Conservation (phyloP, 2,113 vertebrate genomes). For the Tupaia tana region DNA sequence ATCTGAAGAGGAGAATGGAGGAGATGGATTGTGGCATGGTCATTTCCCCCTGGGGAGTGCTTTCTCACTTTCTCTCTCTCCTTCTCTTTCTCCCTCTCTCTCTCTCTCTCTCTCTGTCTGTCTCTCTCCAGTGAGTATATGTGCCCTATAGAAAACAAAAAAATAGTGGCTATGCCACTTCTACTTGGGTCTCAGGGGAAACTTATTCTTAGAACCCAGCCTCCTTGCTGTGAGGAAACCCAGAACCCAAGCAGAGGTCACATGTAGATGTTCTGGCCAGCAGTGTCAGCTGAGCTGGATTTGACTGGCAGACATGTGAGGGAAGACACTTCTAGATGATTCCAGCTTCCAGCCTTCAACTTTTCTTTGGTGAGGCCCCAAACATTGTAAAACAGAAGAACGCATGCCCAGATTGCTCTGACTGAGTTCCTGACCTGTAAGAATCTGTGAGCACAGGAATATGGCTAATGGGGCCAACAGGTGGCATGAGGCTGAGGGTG, state of each 20-base stretch:
- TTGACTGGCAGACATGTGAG: neutral
- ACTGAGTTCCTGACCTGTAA: neutral
- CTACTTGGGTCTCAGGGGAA: neutral
- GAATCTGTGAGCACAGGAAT: neutral
- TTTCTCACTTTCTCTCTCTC: too few species aligned
- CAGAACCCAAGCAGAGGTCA: neutral
- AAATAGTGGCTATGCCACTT: neutral
- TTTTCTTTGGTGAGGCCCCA: neutral
- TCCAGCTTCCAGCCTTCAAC: neutral
- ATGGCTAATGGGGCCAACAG: neutral
- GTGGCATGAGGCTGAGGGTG: neutral
- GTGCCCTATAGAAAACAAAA: too few species aligned
- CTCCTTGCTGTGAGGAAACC: neutral
- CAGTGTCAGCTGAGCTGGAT: neutral
- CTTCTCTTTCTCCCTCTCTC: too few species aligned
- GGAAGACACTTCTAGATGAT: neutral
- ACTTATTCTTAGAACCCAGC: neutral
- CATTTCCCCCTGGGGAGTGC: too few species aligned
- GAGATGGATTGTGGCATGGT: too few species aligned
- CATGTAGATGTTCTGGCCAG: accelerated
- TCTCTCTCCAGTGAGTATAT: too few species aligned
- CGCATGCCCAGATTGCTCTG: neutral
- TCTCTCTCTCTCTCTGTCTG: too few species aligned
- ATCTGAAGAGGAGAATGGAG: too few species aligned
- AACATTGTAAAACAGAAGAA: neutral